These are phyloP conservation scores for Actinernus sp. DNA, from an alignment of 92 coral and sea anemone species.

Conservation along the genomic window DNA sequence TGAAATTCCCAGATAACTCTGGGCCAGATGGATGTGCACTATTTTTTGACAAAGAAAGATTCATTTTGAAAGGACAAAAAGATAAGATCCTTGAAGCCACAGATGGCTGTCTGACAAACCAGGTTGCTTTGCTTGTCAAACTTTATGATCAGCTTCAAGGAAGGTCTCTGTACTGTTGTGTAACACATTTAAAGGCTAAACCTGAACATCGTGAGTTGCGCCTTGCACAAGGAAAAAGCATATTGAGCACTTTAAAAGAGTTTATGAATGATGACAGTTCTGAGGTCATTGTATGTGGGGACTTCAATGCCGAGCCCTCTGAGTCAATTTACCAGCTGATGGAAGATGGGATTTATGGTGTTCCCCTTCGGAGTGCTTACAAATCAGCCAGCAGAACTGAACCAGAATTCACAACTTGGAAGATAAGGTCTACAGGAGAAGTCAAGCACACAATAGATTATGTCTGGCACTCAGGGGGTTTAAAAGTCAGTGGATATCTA, in stretches of 20 bases:
- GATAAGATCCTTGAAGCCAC: conserved; percentile 66
- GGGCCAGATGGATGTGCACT: conserved; percentile 97
- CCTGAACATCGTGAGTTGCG: conserved; percentile 71
- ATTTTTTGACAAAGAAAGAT: conserved; percentile 80
- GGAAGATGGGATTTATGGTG: conserved; percentile 53
- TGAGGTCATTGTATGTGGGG: conserved; percentile 82
- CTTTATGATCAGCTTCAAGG: conserved; percentile 58
- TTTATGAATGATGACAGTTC: conserved; percentile 46
- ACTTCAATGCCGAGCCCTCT: conserved; percentile 94
- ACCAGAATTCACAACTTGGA: conserved; percentile 91
- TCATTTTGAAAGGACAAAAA: conserved; percentile 42
- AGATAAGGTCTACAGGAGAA: conserved; percentile 81
- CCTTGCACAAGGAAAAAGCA: conserved; percentile 63
- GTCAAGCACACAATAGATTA: conserved; percentile 95
- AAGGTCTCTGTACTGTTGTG: conserved; percentile 67
- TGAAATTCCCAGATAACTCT: conserved; percentile 74
- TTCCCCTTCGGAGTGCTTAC: conserved; percentile 69
- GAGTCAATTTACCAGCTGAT: conserved; percentile 84
- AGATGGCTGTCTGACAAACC: conserved; percentile 73
- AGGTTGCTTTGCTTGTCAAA: conserved; percentile 77
- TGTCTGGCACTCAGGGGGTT: conserved; percentile 78
- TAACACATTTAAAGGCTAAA: conserved; percentile 94
- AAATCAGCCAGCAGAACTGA: conserved; percentile 65
- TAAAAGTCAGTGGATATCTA: conserved; percentile 72
- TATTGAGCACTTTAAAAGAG: conserved; percentile 59